These are phyloP conservation scores for Pammene aurita DNA, from an alignment of 2,888 invertebrate genomes.

Conservation along the genomic window DNA sequence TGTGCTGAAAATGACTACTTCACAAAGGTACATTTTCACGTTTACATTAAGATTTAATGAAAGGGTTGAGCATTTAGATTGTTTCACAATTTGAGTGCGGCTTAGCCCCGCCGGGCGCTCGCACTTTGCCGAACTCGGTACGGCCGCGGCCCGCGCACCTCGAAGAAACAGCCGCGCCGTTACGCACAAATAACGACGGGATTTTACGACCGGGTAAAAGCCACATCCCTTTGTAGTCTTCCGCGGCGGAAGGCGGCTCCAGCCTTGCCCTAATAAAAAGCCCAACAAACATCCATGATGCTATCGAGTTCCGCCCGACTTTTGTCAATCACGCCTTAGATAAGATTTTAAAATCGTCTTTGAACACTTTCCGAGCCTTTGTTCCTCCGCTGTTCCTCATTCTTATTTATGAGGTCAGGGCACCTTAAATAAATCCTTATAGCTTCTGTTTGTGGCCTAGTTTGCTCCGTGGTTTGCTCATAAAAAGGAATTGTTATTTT, in stretches of 20 bases:
- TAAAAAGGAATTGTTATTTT: conserved; percentile 18
- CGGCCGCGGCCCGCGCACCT: conserved; percentile 5
- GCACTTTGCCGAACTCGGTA: background rate
- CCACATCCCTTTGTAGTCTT: conserved; percentile 55
- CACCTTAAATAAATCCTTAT: conserved; percentile 49
- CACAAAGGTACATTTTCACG: too few species aligned
- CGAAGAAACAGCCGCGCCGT: conserved; percentile 48
- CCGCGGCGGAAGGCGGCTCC: conserved; percentile 48
- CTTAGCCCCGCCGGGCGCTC: conserved; percentile 1
- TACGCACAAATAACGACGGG: conserved; percentile 52
- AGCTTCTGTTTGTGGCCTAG: conserved; percentile 47
- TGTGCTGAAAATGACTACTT: too few species aligned
- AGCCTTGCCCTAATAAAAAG: conserved; percentile 52
- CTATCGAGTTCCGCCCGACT: conserved; percentile 55
- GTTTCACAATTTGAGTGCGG: conserved; percentile 5
- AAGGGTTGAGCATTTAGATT: background rate
- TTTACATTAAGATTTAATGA: background rate
- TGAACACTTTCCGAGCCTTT: conserved; percentile 54
- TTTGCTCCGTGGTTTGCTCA: conserved; percentile 45
- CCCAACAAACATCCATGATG: conserved; percentile 53
- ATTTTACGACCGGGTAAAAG: conserved; percentile 61
- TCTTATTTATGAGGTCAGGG: conserved; percentile 65
- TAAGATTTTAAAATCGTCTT: conserved; percentile 67
- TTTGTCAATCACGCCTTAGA: conserved; percentile 66
- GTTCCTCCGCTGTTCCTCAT: conserved; percentile 56